Percentiles rank a stretch among this genome's conserved stretches.
phyloP scores from a whole-genome alignment of 2,888 invertebrate species.

The Xestobium rufovillosum region DNA sequence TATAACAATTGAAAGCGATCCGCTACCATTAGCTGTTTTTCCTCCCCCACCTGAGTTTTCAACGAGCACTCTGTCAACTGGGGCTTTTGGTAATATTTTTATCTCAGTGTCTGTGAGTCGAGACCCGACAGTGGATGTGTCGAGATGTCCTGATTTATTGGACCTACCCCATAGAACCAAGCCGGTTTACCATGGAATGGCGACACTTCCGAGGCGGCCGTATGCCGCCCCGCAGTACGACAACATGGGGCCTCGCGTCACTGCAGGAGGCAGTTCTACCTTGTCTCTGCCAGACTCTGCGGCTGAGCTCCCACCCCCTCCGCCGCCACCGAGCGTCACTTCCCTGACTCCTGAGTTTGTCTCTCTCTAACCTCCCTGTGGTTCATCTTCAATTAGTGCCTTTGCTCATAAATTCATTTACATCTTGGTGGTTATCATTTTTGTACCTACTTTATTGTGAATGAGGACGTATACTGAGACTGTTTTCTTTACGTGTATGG shows the following conservation, averaged over 20 bases:
- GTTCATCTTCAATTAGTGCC: slow-evolving; percentile 45
- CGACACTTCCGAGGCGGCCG: slow-evolving; percentile 41
- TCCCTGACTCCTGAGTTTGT: slow-evolving; percentile 50
- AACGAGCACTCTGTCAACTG: slow-evolving; percentile 46
- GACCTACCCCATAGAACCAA: slow-evolving; percentile 56
- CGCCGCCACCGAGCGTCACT: slow-evolving; percentile 47
- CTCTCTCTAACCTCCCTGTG: slow-evolving; percentile 45
- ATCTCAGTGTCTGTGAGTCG: slow-evolving; percentile 75
- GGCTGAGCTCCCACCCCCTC: slow-evolving; percentile 43
- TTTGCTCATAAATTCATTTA: slow-evolving; percentile 39
- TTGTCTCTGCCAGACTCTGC: slow-evolving; percentile 69
- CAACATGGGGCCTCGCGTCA: slow-evolving; percentile 84
- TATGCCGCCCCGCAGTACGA: slow-evolving; percentile 68
- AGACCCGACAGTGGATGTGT: slow-evolving; percentile 57
- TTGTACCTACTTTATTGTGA: slow-evolving; percentile 11
- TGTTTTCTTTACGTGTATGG: slow-evolving; percentile 21
- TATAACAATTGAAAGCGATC: slow-evolving; percentile 48
- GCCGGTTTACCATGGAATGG: slow-evolving; percentile 42
- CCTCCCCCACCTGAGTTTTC: slow-evolving; percentile 56
- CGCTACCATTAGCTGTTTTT: slow-evolving; percentile 41
- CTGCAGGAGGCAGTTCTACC: slow-evolving; percentile 81
- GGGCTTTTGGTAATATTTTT: slow-evolving; percentile 68
- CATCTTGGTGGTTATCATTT: slow-evolving; percentile 14
- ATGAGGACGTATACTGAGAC: too few species aligned
- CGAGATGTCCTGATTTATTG: slow-evolving; percentile 74